These are phyloP conservation scores for Atlantisia rogersi DNA, from an alignment of 2,113 vertebrate species.

Conservation along the genomic window DNA sequence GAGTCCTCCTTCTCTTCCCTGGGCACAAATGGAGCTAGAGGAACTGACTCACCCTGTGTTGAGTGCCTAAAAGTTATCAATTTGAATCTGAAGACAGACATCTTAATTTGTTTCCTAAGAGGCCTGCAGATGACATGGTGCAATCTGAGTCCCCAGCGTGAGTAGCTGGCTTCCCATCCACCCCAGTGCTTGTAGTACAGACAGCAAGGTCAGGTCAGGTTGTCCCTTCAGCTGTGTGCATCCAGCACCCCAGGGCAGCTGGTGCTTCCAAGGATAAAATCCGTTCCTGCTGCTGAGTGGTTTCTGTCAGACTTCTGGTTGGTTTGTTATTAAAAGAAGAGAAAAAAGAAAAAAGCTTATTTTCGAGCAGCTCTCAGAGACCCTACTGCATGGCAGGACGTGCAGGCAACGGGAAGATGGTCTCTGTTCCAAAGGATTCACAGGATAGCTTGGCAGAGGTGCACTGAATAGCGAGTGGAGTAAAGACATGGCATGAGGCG, in stretches of 20 bases:
- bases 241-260: not conserved
- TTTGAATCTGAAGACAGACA: not conserved
- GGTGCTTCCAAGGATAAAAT: not conserved
- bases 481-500: not conserved
- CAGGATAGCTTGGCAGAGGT: not conserved
- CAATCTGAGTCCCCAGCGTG: not conserved
- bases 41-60: not conserved
- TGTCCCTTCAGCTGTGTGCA: not conserved
- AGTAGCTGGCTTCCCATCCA: not conserved
- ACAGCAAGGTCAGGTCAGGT: constrained; percentile 1
- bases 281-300: not conserved
- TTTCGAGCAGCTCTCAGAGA: not conserved
- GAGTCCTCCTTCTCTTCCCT: not conserved
- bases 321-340: not conserved
- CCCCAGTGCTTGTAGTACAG: not conserved
- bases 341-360: not conserved
- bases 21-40: not conserved
- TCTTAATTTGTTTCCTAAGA: not conserved
- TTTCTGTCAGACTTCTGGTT: not conserved
- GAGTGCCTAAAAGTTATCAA: not conserved
- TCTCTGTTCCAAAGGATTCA: not conserved
- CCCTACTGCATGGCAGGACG: not conserved
- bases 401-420: not conserved
- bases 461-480: not conserved
- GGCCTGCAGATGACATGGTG: not conserved